Percentiles rank a stretch among this genome's conserved stretches.
Conservation (phyloP, 35 echinoderm and acorn worm genomes). For the Acanthaster planci region DNA sequence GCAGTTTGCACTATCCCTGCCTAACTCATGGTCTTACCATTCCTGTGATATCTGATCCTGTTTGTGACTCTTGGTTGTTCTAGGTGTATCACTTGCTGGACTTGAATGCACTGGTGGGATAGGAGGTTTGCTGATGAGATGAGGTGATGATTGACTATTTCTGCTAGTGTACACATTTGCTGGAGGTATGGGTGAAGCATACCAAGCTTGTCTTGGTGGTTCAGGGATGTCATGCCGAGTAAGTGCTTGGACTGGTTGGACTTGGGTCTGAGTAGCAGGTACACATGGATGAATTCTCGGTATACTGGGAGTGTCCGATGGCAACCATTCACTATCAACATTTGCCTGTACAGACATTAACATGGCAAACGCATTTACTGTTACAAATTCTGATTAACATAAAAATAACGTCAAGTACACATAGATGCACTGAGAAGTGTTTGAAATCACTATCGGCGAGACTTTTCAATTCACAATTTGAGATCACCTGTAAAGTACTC, state of each 20-base stretch:
- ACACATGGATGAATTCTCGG: conserved; percentile 62
- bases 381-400: not conserved
- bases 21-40: conserved; percentile 59
- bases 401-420: too few species aligned
- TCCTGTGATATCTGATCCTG: conserved; percentile 84
- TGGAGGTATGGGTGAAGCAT: conserved; percentile 60
- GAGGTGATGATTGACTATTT: conserved; percentile 68
- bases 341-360: conserved; percentile 44
- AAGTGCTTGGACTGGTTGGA: conserved; percentile 26
- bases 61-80: conserved; percentile 66
- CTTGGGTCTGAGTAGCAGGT: conserved; percentile 44
- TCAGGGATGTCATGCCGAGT: conserved; percentile 39
- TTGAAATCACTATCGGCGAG: too few species aligned
- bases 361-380: not conserved
- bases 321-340: conserved; percentile 72
- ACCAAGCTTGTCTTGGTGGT: conserved; percentile 91
- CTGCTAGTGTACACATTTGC: not conserved
- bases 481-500: too few species aligned
- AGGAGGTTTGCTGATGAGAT: conserved; percentile 69
- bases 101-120: conserved; percentile 66
- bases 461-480: too few species aligned
- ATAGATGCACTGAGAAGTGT: too few species aligned
- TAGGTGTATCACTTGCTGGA: conserved; percentile 57
- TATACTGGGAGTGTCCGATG: conserved; percentile 72
- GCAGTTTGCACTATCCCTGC: too few species aligned